These are phyloP conservation scores for Geopemphigus sp. DNA, from an alignment of 1,140 invertebrate genomes.

Conservation along the genomic window DNA sequence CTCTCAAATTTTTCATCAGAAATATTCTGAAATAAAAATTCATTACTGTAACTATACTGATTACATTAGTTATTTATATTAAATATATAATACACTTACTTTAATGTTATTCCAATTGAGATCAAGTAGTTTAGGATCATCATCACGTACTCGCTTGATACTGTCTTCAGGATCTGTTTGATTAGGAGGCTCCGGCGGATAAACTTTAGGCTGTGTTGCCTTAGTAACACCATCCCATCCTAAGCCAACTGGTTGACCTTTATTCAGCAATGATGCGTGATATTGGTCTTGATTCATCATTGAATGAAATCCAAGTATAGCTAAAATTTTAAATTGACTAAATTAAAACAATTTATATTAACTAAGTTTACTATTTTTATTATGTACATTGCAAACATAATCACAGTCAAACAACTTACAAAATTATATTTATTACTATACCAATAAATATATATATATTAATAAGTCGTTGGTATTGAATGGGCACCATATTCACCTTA, in stretches of 20 bases:
- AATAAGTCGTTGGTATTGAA: background rate
- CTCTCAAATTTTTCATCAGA: conserved; percentile 91
- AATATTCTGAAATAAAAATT: conserved; percentile 73
- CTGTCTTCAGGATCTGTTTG: conserved; percentile 88
- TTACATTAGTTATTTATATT: background rate
- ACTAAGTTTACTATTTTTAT: background rate
- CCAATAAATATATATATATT: background rate
- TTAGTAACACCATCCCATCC: conserved; percentile 93
- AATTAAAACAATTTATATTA: conserved; percentile 5
- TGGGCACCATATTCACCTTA: no score
- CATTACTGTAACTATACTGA: background rate
- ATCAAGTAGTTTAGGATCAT: conserved; percentile 82
- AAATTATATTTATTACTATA: no score
- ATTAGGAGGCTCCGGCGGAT: conserved; percentile 90
- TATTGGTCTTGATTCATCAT: conserved; percentile 99
- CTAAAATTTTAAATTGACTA: conserved; percentile 58
- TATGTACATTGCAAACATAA: no score
- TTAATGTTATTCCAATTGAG: conserved; percentile 98
- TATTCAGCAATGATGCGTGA: conserved; percentile 90
- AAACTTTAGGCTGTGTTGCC: conserved; percentile 85
- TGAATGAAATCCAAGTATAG: conserved; percentile 97
- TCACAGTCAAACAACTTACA: no score
- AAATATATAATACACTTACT: conserved; percentile 58
- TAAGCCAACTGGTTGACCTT: conserved; percentile 80
- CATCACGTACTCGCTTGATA: conserved; percentile 80